A percentile compares a stretch with the other conserved stretches of the same genome.
Evolutionary conservation across 1,140 invertebrate genomes (phyloP).

Genomic region (Glossosoma conforme): DNA sequence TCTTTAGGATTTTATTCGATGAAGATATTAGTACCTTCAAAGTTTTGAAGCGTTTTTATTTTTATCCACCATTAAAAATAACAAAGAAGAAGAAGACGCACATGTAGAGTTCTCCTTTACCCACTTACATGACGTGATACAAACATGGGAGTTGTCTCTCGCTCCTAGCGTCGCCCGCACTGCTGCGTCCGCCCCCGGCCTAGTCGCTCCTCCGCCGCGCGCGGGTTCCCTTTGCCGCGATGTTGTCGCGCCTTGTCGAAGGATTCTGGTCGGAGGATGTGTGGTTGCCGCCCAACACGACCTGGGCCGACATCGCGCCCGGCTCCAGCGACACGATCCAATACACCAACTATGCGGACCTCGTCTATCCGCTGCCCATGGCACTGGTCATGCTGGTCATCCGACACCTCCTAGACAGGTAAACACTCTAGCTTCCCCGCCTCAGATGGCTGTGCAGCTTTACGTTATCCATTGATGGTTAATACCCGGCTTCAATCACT

Average conservation of each 20-base stretch:
- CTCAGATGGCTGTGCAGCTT: too few relatives aligned
- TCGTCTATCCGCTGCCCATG: constrained; percentile 77
- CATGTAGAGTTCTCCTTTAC: constrained; percentile 5
- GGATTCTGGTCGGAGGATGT: constrained; percentile 77
- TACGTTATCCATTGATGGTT: too few relatives aligned
- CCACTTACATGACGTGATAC: constrained; percentile 20
- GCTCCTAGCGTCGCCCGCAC: constrained; percentile 21
- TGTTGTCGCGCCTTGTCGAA: constrained; percentile 46
- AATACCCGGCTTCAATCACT: constrained; percentile 3
- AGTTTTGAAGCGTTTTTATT: too few relatives aligned
- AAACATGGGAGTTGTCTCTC: constrained; percentile 24
- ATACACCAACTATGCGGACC: constrained; percentile 77
- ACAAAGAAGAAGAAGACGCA: too few relatives aligned
- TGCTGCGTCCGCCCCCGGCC: too few relatives aligned
- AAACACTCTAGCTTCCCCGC: constrained; percentile 40
- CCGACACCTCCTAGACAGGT: constrained; percentile 79
- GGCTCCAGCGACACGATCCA: constrained; percentile 68
- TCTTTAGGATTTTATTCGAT: too few relatives aligned
- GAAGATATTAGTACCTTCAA: too few relatives aligned
- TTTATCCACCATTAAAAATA: too few relatives aligned
- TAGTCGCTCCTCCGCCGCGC: too few relatives aligned
- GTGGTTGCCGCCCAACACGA: constrained; percentile 86
- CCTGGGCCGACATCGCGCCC: constrained; percentile 81
- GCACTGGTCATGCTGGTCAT: constrained; percentile 70
- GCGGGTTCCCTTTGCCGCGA: too few relatives aligned